Evolutionary conservation across 2,113 vertebrate species (phyloP), one percentile per base, ranked within the genome.

Genomic region (Hiodon tergisus): DNA sequence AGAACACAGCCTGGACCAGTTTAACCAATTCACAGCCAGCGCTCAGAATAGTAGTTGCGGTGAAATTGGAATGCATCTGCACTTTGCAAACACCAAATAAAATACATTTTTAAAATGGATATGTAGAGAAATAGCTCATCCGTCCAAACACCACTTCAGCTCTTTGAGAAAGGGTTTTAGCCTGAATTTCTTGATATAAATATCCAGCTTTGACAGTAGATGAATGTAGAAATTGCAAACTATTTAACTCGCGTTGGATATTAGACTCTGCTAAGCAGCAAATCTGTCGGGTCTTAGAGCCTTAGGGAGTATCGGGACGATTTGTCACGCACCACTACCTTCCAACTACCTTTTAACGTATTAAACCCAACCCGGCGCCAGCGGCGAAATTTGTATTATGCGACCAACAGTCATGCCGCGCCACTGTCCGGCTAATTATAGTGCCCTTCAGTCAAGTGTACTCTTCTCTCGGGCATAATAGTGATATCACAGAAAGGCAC

Each of bases 351-450:
- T 31, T 31, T 31, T 31, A 31, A 31, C 31, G 61, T 13, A 9
- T 54, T 58, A 58, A 51, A n/a, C 11, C 14, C 7, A 1, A 62
- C n/a, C 14, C 50, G 7, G 48, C 17, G 47, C 59, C 31, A 7
- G 31, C 3, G 63, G 70, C 60, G 65, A 67, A 77, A 73, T 73
- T 60, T 67, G 31, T 1, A 77, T 69, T 13, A 58, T 50, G 57
- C 48, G 9, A 8, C 62, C 50, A 66, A 69, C 66, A 53, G 71
- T 69, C 59, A 74, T 17, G 66, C 69, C 69, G 31, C 76, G 54
- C 51, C 10, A 62, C 73, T 78, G 48, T 10, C 65, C 46, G 3
- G 63, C 71, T 72, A 73, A 67, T 68, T 68, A 71, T 67, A 72
- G 76, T 8, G 52, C 7, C 17, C 11, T 13, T 6, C 63, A 48